Evolutionary conservation across 2,113 vertebrate species (phyloP).

Genomic region (Polypterus bichir): DNA sequence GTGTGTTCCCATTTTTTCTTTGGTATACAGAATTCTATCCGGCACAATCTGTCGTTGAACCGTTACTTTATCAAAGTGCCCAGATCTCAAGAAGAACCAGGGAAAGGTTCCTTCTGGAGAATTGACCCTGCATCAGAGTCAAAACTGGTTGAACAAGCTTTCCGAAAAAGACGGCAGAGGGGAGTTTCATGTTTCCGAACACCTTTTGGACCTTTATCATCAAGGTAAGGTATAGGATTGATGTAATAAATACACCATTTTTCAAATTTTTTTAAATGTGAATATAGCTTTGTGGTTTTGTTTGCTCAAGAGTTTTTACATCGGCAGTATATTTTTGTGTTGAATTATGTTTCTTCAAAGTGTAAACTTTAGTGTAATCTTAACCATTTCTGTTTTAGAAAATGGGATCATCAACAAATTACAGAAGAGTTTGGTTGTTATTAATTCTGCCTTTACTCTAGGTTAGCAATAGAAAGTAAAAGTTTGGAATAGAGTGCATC

Average conservation of each 20-base stretch:
- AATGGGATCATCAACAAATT: no score
- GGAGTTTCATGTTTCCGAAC: slow-evolving; percentile 94
- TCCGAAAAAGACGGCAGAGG: slow-evolving; percentile 88
- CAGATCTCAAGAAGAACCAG: slow-evolving; percentile 93
- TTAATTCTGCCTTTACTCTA: no score
- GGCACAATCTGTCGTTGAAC: slow-evolving; percentile 96
- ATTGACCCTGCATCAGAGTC: slow-evolving; percentile 88
- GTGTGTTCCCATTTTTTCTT: neutral
- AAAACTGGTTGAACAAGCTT: slow-evolving; percentile 93
- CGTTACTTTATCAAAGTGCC: slow-evolving; percentile 98
- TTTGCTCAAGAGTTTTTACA: no score
- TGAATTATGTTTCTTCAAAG: no score
- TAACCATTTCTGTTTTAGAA: no score
- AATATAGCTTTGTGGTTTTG: no score
- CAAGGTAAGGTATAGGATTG: slow-evolving; percentile 53
- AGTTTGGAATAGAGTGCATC: no score
- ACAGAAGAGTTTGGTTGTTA: no score
- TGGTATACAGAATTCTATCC: slow-evolving; percentile 85
- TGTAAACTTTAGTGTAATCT: no score
- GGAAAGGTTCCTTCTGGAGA: slow-evolving; percentile 94
- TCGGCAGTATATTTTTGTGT: no score
- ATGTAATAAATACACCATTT: neutral
- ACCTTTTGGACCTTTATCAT: slow-evolving; percentile 91
- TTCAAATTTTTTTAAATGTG: neutral
- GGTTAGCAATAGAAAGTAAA: no score